phyloP scores from a whole-genome alignment of 2,113 vertebrate genomes.

The Boulengerochromis microlepis region DNA sequence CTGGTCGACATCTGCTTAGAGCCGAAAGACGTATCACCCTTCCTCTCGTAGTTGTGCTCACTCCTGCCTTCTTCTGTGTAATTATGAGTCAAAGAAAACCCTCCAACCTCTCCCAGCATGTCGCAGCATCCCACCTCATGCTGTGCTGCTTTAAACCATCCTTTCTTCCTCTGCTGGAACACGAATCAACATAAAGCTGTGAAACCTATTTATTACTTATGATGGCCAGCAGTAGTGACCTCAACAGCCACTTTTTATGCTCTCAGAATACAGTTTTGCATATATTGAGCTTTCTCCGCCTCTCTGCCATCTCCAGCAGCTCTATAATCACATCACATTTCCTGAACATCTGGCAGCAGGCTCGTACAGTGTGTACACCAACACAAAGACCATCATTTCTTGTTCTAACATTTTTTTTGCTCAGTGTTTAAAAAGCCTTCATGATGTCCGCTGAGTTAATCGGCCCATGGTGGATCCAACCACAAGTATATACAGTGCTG shows the following conservation, averaged over 20 bases:
- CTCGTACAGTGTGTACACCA: neutral
- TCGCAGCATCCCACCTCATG: slow-evolving; percentile 15
- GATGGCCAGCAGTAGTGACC: neutral
- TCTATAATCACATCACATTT: neutral
- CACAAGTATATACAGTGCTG: neutral
- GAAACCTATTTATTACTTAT: neutral
- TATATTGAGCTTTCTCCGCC: neutral
- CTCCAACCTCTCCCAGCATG: slow-evolving; percentile 40
- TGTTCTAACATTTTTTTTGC: neutral
- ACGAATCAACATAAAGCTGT: neutral
- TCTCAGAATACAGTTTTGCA: neutral
- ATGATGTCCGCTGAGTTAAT: neutral
- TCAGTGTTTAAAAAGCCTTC: neutral
- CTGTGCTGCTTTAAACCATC: slow-evolving; percentile 19
- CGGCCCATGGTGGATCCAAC: neutral
- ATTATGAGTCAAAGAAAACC: slow-evolving; percentile 66
- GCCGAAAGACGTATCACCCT: slow-evolving; percentile 40
- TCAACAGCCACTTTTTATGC: neutral
- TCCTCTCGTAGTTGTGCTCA: neutral
- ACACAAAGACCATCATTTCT: neutral
- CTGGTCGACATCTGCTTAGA: slow-evolving; percentile 68
- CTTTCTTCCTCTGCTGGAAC: slow-evolving; percentile 4
- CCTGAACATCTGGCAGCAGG: neutral
- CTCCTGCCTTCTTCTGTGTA: slow-evolving; percentile 52
- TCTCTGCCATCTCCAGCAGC: neutral